These are phyloP conservation scores for Rissa tridactyla DNA, from an alignment of 2,113 vertebrate genomes.

Conservation along the genomic window DNA sequence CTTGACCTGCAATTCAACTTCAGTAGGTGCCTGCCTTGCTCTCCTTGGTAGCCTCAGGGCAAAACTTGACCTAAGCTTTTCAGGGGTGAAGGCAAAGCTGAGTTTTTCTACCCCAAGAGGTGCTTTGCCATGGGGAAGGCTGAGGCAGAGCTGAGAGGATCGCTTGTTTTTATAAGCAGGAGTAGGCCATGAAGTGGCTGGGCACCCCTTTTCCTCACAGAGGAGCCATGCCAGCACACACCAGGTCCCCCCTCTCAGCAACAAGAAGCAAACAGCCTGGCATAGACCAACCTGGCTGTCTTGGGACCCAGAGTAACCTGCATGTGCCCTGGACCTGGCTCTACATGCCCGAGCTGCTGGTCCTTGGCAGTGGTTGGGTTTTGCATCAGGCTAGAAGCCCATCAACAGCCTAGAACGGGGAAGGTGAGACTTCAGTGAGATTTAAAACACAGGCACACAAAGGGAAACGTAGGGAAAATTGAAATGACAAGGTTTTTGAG, in stretches of 20 bases:
- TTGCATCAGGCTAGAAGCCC: background rate
- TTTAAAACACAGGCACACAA: background rate
- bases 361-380: background rate
- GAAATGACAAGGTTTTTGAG: background rate
- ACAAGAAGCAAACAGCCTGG: background rate
- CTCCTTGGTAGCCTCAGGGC: fast-evolving
- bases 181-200: background rate
- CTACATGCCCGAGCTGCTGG: fast-evolving
- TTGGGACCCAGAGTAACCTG: background rate
- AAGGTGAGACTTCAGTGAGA: background rate
- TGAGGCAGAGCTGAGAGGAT: background rate
- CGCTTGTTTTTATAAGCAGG: background rate
- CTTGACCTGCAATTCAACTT: background rate
- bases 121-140: background rate
- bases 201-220: background rate
- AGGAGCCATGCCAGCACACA: background rate
- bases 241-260: fast-evolving
- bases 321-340: background rate
- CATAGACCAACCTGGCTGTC: background rate
- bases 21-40: background rate
- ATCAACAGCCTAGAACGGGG: background rate
- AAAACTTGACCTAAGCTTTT: background rate
- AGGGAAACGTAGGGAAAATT: background rate
- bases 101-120: background rate
- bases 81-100: background rate